Conservation (phyloP, 2,113 vertebrate genomes). For the Serinus canaria region DNA sequence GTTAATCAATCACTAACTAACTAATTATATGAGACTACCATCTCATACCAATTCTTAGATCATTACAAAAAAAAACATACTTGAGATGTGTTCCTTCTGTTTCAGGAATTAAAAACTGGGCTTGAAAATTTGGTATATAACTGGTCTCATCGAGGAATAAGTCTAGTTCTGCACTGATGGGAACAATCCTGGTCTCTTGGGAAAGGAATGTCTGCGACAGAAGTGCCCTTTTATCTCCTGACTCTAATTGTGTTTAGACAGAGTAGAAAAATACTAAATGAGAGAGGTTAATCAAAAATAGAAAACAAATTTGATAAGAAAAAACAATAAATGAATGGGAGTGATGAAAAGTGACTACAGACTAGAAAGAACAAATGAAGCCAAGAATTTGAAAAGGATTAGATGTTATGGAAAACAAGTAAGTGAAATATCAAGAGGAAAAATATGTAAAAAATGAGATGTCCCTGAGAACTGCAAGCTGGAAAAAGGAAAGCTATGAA, state of each 20-base stretch:
- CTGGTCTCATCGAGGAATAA: not conserved
- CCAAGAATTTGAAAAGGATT: not conserved
- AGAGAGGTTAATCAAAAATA: slow-evolving; percentile 23
- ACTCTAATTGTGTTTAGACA: slow-evolving; percentile 17
- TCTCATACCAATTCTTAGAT: not conserved
- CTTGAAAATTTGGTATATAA: not conserved
- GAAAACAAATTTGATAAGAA: slow-evolving; percentile 33
- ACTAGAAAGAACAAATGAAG: not conserved
- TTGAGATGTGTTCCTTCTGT: not conserved
- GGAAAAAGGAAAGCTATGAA: not conserved
- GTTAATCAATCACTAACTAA: not conserved
- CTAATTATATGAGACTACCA: not conserved
- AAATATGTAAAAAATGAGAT: not conserved
- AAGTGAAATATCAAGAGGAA: not conserved
- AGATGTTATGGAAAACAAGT: slow-evolving; percentile 15
- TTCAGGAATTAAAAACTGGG: not conserved
- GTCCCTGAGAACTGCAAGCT: not conserved
- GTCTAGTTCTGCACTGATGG: not conserved
- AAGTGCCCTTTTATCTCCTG: slow-evolving; percentile 34
- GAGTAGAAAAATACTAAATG: slow-evolving; percentile 7
- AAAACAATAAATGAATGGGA: not conserved
- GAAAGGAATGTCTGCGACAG: slow-evolving; percentile 37
- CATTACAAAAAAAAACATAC: not conserved
- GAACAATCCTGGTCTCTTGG: not conserved
- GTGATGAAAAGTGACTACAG: slow-evolving; percentile 1